These are phyloP conservation scores for Psammodynastes pulverulentus DNA, from an alignment of 2,113 vertebrate species.

Conservation along the genomic window DNA sequence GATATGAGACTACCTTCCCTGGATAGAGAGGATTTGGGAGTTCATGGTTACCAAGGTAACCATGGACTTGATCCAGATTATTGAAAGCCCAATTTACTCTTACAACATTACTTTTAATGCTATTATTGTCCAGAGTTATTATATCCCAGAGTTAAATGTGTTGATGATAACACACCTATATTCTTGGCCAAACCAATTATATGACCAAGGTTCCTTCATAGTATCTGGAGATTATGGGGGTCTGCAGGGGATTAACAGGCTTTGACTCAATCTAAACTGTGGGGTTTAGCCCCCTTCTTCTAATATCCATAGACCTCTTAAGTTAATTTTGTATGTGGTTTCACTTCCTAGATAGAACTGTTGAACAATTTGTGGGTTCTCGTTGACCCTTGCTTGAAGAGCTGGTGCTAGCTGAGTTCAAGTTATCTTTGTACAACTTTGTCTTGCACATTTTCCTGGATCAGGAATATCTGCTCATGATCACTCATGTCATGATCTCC, in stretches of 20 bases:
- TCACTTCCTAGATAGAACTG: background rate
- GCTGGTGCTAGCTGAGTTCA: background rate
- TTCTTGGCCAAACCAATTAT: background rate
- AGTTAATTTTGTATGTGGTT: background rate
- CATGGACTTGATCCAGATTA: background rate
- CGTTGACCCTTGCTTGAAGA: background rate
- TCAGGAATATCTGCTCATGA: background rate
- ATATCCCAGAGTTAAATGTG: background rate
- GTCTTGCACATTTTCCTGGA: background rate
- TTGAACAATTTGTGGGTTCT: background rate
- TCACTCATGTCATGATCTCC: background rate
- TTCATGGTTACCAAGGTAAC: background rate
- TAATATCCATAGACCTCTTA: background rate
- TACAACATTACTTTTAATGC: no score
- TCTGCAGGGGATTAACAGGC: background rate
- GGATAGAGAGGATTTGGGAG: background rate
- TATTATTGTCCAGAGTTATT: background rate
- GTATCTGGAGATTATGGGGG: background rate
- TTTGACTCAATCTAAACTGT: background rate
- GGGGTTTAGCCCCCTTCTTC: background rate
- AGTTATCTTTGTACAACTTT: background rate
- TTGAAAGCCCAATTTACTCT: background rate
- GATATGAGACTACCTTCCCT: background rate
- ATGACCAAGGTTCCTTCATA: background rate
- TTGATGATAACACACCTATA: background rate